These are phyloP conservation scores for Diploptera punctata DNA, from an alignment of 2,888 invertebrate genomes.

Conservation along the genomic window DNA sequence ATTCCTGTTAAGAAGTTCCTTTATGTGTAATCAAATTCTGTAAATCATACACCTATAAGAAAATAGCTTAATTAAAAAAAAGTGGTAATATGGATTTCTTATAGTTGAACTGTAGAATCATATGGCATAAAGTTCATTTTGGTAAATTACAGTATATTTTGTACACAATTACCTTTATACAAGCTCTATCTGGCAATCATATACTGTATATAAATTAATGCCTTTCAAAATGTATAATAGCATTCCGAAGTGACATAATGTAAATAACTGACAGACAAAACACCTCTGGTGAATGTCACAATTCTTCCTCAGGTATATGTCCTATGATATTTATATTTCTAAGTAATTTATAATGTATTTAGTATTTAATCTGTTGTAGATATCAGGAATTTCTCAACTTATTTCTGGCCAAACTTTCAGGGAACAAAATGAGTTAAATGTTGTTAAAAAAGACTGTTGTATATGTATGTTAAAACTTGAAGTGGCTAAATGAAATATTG, in stretches of 20 bases:
- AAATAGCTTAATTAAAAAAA: too few species aligned
- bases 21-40: too few species aligned
- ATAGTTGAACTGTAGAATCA: too few species aligned
- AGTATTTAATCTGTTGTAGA: slow-evolving; percentile 20
- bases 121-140: too few species aligned
- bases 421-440: slow-evolving; percentile 19
- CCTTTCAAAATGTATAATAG: too few species aligned
- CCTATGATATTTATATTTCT: slow-evolving; percentile 18
- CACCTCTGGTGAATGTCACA: slow-evolving; percentile 6
- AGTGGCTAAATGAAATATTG: slow-evolving; percentile 11
- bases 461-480: slow-evolving; percentile 5
- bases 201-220: too few species aligned
- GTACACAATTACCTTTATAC: too few species aligned
- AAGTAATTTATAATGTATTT: slow-evolving; percentile 19
- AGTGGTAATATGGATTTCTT: too few species aligned
- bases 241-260: background rate
- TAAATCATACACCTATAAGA: too few species aligned
- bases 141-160: too few species aligned
- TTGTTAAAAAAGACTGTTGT: slow-evolving; percentile 4
- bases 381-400: slow-evolving; percentile 16
- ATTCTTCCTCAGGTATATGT: slow-evolving; percentile 16
- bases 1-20: too few species aligned
- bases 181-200: too few species aligned
- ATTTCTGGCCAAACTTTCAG: slow-evolving; percentile 20
- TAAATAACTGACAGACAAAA: slow-evolving; percentile 19